Evolutionary conservation across 2,888 invertebrate species (phyloP).

Genomic region (Allolobophora icterica): DNA sequence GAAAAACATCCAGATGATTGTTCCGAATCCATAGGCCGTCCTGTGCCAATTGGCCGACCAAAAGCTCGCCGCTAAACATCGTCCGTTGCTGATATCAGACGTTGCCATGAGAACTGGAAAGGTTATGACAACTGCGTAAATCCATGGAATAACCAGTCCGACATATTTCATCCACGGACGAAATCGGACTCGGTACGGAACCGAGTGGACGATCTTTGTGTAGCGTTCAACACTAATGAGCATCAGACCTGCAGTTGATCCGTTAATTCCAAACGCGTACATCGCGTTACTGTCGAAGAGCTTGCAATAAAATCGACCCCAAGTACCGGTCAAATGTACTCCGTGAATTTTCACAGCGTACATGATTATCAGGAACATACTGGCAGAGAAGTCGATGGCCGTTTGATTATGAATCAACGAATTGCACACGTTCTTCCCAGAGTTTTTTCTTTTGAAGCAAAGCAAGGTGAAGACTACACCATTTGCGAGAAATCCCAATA

Average conservation of each 20-base stretch:
- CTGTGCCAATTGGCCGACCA: not conserved
- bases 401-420: not conserved
- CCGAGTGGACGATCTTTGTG: not conserved
- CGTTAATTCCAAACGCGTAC: not conserved
- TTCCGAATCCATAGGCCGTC: not conserved
- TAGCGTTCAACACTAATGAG: not conserved
- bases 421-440: not conserved
- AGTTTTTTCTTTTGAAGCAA: not conserved
- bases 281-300: not conserved
- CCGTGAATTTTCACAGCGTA: not conserved
- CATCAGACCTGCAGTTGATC: not conserved
- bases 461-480: not conserved
- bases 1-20: not conserved
- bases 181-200: not conserved
- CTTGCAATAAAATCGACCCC: not conserved
- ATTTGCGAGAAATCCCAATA: not conserved
- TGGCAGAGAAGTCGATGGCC: not conserved
- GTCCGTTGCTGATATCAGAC: not conserved
- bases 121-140: not conserved
- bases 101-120: not conserved
- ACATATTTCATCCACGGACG: conserved; percentile 6
- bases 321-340: not conserved
- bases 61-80: not conserved
- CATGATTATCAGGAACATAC: not conserved
- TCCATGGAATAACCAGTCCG: not conserved